phyloP scores from a whole-genome alignment of 2,797 vertebrate genomes.

The Hydrophis major region DNA sequence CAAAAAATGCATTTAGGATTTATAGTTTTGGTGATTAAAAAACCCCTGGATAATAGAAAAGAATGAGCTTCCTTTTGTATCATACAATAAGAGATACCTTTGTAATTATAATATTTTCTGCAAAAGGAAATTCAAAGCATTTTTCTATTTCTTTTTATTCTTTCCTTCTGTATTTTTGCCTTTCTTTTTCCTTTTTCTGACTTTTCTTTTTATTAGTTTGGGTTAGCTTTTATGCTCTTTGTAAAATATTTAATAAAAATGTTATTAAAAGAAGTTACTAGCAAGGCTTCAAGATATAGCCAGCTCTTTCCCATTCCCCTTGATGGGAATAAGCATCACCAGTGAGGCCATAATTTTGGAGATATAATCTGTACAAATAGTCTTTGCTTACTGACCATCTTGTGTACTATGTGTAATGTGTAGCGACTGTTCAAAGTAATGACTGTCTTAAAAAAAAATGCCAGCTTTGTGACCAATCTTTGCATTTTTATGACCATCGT shows the following conservation, averaged over 20 bases:
- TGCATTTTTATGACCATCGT: not conserved
- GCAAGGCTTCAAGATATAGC: not conserved
- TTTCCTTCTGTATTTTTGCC: not conserved
- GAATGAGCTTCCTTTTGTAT: not conserved
- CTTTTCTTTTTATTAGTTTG: not conserved
- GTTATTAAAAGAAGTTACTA: slow-evolving; percentile 16
- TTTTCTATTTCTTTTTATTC: not conserved
- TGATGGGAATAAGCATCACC: not conserved
- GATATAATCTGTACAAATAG: not conserved
- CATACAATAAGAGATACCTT: not conserved
- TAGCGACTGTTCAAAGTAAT: not conserved
- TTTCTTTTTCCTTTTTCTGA: not conserved
- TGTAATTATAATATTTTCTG: not conserved
- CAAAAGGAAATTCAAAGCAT: not conserved
- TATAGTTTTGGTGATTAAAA: not conserved
- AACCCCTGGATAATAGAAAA: not conserved
- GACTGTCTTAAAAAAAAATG: not conserved
- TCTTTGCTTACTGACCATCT: not conserved
- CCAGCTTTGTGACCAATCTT: not conserved
- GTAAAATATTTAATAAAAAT: not conserved
- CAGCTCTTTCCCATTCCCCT: not conserved
- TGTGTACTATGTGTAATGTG: not conserved
- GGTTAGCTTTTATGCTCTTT: not conserved
- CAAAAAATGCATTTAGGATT: not conserved
- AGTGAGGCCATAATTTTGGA: not conserved